Evolutionary conservation across 2,113 vertebrate genomes (phyloP).

Genomic region (Tretioscincus oriximinensis): DNA sequence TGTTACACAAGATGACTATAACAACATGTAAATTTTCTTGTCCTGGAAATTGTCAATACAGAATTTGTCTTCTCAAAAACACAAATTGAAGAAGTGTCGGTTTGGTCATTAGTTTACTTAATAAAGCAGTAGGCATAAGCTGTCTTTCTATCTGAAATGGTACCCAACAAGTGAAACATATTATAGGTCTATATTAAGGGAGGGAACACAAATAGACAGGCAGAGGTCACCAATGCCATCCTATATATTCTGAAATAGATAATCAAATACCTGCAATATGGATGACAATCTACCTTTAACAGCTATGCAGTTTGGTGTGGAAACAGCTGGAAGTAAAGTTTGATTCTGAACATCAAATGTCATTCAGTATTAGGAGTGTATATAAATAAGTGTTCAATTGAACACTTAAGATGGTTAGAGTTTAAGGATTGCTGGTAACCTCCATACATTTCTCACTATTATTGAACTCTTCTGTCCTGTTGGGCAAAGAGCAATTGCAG

Average conservation of each 20-base stretch:
- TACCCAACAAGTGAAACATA: not conserved
- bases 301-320: not conserved
- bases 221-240: not conserved
- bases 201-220: not conserved
- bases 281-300: not conserved
- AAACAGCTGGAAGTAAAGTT: not conserved
- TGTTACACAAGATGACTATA: no score
- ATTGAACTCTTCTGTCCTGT: no score
- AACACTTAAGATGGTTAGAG: no score
- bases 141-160: not conserved
- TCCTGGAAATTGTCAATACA: no score
- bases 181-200: not conserved
- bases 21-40: no score
- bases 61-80: not conserved
- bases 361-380: not conserved
- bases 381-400: no score
- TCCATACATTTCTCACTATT: no score
- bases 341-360: not conserved
- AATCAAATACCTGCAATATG: not conserved
- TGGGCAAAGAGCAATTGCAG: no score
- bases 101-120: conserved; percentile 13
- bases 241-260: conserved; percentile 12
- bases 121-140: not conserved
- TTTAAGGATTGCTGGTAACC: no score
- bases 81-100: not conserved